These are phyloP conservation scores for Macrostomum lignano DNA, from an alignment of 1,140 invertebrate species.

Conservation along the genomic window DNA sequence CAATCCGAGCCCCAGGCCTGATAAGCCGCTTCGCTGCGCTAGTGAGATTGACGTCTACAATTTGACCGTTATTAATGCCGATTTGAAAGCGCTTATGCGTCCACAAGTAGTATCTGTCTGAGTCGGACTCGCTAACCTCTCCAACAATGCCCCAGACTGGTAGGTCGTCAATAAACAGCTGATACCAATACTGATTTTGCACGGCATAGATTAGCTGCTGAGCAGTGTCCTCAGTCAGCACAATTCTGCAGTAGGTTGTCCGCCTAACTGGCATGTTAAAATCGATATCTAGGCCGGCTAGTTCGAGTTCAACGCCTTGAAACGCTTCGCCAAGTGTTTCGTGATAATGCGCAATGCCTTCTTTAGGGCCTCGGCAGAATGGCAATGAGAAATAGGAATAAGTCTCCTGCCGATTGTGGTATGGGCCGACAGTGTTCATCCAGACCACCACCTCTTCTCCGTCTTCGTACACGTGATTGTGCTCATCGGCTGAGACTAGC, in stretches of 20 bases:
- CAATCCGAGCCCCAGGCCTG: too few relatives aligned
- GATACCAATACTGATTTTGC: conserved; percentile 97
- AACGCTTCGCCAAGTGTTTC: conserved; percentile 89
- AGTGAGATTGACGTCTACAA: conserved; percentile 89
- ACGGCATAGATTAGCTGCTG: conserved; percentile 86
- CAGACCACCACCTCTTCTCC: conserved; percentile 90
- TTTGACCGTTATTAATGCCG: conserved; percentile 75
- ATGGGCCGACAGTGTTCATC: conserved; percentile 99
- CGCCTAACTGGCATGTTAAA: conserved; percentile 35
- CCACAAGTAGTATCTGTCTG: conserved; percentile 55
- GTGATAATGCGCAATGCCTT: conserved; percentile 77
- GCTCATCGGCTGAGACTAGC: too few relatives aligned
- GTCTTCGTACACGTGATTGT: conserved; percentile 56
- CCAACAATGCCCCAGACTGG: conserved; percentile 93
- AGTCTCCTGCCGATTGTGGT: conserved; percentile 92
- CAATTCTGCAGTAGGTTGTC: conserved; percentile 54
- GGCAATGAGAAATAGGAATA: conserved; percentile 90
- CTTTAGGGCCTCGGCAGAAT: conserved; percentile 73
- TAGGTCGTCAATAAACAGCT: conserved; percentile 95
- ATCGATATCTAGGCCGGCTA: conserved; percentile 75
- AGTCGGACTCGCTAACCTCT: conserved; percentile 42
- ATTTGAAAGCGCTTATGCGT: conserved; percentile 97
- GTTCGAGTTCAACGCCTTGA: conserved; percentile 82
- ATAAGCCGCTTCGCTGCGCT: conserved; percentile 64
- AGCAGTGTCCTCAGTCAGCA: conserved; percentile 47